Percentiles rank a stretch among this genome's conserved stretches.
Evolutionary conservation across 2,113 vertebrate genomes (phyloP).

Genomic region (Garra rufa): DNA sequence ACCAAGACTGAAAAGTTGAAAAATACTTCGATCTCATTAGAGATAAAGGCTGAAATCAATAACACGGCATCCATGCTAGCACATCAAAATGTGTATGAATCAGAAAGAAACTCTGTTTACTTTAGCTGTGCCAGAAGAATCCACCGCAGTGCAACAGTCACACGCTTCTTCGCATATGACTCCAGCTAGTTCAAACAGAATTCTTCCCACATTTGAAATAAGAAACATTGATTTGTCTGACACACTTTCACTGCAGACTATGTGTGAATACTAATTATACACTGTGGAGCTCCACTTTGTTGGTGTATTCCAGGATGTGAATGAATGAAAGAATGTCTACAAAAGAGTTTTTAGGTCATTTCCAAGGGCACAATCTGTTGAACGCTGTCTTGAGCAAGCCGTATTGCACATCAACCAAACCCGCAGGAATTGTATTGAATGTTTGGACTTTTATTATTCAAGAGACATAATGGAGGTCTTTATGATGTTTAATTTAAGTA

Average conservation of each 20-base stretch:
- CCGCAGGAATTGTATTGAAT: background rate
- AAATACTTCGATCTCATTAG: background rate
- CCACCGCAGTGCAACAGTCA: background rate
- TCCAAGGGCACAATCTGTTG: background rate
- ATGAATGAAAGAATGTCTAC: background rate
- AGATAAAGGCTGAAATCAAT: background rate
- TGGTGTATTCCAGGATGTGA: slow-evolving; percentile 6
- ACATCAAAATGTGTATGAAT: background rate
- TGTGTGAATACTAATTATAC: slow-evolving; percentile 13
- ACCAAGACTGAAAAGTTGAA: background rate
- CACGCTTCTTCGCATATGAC: background rate
- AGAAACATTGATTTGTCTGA: slow-evolving; percentile 32
- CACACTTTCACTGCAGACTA: slow-evolving; percentile 24
- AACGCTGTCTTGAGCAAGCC: background rate
- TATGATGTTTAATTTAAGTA: background rate
- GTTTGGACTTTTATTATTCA: background rate
- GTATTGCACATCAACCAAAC: background rate
- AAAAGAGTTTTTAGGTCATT: slow-evolving; percentile 22
- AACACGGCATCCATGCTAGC: background rate
- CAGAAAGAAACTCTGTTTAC: slow-evolving; percentile 55
- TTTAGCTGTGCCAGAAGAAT: slow-evolving; percentile 30
- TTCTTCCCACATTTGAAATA: slow-evolving; percentile 24
- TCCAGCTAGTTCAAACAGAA: slow-evolving; percentile 33
- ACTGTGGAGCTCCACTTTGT: background rate
- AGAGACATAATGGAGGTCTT: slow-evolving; percentile 12